These are phyloP conservation scores for Euclidia mi DNA, from an alignment of 2,888 invertebrate genomes.

Conservation along the genomic window DNA sequence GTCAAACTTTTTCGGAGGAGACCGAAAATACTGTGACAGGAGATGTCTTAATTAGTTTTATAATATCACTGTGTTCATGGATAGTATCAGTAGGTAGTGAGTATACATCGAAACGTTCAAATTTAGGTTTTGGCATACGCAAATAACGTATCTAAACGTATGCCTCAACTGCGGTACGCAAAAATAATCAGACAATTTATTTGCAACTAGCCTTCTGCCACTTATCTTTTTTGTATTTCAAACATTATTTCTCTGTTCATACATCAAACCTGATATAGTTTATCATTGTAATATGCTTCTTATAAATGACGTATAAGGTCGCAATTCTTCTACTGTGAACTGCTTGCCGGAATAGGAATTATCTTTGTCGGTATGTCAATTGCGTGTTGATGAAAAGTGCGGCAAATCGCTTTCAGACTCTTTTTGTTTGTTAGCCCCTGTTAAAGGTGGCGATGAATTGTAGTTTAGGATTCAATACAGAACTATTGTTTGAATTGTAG, in stretches of 20 bases:
- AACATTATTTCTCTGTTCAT: conserved; percentile 23
- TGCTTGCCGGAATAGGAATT: no score
- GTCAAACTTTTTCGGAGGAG: no score
- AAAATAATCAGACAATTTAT: not conserved
- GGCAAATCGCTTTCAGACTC: conserved; percentile 10
- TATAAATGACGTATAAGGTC: conserved; percentile 20
- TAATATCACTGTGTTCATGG: no score
- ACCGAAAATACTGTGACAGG: no score
- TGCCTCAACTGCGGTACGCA: no score
- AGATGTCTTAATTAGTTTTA: no score
- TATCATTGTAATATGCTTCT: conserved; percentile 5
- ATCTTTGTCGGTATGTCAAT: conserved; percentile 27
- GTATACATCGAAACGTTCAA: no score
- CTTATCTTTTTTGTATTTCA: not conserved
- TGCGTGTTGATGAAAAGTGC: conserved; percentile 19
- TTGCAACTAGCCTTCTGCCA: conserved; percentile 10
- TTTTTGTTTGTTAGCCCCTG: conserved; percentile 9
- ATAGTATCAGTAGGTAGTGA: no score
- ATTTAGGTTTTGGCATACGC: no score
- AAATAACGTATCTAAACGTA: no score
- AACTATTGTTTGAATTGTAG: not conserved
- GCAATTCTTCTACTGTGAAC: no score
- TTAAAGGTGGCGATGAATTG: conserved; percentile 4
- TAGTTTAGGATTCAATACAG: no score
- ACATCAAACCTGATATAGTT: conserved; percentile 9